Conservation (phyloP, 2,113 vertebrate species). For the Psophia crepitans region DNA sequence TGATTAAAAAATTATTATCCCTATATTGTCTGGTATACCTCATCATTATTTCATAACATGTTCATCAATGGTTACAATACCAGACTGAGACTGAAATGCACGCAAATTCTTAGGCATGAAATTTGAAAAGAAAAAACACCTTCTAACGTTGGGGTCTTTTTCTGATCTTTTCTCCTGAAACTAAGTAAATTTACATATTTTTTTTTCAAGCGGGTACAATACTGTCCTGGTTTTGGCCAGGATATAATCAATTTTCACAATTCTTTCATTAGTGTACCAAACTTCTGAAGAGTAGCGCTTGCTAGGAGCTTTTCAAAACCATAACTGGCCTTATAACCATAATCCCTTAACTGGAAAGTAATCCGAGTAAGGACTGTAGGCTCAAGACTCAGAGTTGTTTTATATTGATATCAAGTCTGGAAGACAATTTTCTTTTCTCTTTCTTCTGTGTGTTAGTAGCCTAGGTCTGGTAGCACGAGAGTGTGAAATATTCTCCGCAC, state of each 20-base stretch:
- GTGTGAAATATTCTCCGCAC: neutral
- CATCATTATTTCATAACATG: neutral
- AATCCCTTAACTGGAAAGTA: neutral
- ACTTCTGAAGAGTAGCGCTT: neutral
- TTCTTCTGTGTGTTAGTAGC: neutral
- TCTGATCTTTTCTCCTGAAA: neutral
- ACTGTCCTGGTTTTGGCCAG: too few relatives aligned
- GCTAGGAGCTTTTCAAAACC: neutral
- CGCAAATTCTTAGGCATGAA: neutral
- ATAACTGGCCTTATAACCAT: neutral
- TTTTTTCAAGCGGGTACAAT: neutral
- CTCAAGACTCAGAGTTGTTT: neutral
- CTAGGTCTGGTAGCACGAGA: neutral
- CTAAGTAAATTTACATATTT: neutral
- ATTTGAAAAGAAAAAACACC: neutral
- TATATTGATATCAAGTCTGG: neutral
- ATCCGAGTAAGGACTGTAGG: neutral
- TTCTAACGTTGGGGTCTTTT: neutral
- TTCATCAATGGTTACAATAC: neutral
- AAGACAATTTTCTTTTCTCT: neutral
- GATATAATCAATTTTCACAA: too few relatives aligned
- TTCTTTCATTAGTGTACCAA: neutral
- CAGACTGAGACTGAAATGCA: neutral
- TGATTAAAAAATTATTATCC: neutral
- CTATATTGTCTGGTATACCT: neutral